phyloP scores from a whole-genome alignment of 2,113 vertebrate species.

The Rhinolophus ferrumequinum region DNA sequence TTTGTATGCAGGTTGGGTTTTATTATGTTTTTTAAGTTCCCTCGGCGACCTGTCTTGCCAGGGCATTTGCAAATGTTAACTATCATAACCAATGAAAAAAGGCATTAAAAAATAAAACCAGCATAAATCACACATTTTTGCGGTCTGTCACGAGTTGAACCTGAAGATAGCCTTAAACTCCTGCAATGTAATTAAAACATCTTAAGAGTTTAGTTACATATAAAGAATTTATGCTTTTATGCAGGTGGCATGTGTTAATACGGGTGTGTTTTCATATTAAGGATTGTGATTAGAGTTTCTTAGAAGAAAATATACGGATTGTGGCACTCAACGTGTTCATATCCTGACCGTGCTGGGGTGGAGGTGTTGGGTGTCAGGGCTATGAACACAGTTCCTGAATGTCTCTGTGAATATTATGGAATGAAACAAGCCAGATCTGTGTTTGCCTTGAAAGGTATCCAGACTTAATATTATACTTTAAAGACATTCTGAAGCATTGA shows the following conservation, averaged over 20 bases:
- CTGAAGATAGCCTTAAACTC: constrained; percentile 53
- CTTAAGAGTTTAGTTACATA: constrained; percentile 61
- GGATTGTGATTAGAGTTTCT: constrained; percentile 63
- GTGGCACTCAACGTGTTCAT: constrained; percentile 46
- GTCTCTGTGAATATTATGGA: constrained; percentile 66
- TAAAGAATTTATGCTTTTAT: constrained; percentile 67
- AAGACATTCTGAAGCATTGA: constrained; percentile 64
- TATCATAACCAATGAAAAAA: constrained; percentile 67
- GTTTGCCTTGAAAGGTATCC: constrained; percentile 80
- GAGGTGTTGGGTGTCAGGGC: constrained; percentile 60
- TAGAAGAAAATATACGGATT: constrained; percentile 63
- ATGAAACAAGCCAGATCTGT: constrained; percentile 77
- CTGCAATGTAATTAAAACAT: constrained; percentile 65
- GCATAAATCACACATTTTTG: constrained; percentile 56
- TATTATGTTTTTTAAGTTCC: constrained; percentile 70
- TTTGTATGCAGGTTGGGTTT: constrained; percentile 72
- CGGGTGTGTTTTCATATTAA: constrained; percentile 59
- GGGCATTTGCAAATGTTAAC: constrained; percentile 57
- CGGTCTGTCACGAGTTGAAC: constrained; percentile 19
- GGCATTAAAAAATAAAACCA: constrained; percentile 60
- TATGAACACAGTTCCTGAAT: constrained; percentile 62
- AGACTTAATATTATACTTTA: constrained; percentile 72
- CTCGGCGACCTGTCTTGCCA: constrained; percentile 44
- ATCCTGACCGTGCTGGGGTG: constrained; percentile 30
- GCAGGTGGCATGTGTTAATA: constrained; percentile 66